Conservation (phyloP, 2,888 invertebrate species). For the Callosobruchus maculatus region DNA sequence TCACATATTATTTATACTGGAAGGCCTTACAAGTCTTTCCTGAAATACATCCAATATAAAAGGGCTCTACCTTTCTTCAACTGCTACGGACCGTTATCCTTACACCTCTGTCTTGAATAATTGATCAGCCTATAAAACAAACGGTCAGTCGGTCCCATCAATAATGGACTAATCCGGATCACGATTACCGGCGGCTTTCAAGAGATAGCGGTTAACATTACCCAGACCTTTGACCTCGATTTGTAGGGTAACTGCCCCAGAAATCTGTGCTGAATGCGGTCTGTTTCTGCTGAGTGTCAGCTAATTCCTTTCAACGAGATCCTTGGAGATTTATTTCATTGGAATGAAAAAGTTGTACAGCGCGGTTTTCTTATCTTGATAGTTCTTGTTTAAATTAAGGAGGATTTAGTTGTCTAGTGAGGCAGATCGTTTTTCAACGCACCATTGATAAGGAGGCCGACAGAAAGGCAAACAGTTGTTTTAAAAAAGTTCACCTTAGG, state of each 20-base stretch:
- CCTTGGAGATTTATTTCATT: neutral
- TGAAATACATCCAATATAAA: neutral
- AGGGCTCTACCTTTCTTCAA: neutral
- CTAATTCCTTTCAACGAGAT: neutral
- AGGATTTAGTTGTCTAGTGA: neutral
- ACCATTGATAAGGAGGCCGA: too few species aligned
- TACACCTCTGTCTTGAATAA: neutral
- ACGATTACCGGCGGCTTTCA: neutral
- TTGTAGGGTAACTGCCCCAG: neutral
- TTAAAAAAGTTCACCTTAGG: too few species aligned
- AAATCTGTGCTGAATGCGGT: neutral
- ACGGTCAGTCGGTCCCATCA: neutral
- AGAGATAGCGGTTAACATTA: neutral
- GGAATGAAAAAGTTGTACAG: neutral
- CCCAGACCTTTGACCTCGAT: neutral
- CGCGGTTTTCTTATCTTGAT: neutral
- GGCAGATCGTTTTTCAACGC: too few species aligned
- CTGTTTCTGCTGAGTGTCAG: neutral
- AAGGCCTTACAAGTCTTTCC: neutral
- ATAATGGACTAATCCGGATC: neutral
- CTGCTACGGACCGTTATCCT: neutral
- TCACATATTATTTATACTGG: neutral
- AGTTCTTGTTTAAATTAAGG: neutral
- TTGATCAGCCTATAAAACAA: neutral
- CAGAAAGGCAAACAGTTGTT: too few species aligned